Evolutionary conservation across 2,888 invertebrate genomes (phyloP), one percentile per base, ranked within the genome.

Genomic region (Therioaphis trifolii): DNA sequence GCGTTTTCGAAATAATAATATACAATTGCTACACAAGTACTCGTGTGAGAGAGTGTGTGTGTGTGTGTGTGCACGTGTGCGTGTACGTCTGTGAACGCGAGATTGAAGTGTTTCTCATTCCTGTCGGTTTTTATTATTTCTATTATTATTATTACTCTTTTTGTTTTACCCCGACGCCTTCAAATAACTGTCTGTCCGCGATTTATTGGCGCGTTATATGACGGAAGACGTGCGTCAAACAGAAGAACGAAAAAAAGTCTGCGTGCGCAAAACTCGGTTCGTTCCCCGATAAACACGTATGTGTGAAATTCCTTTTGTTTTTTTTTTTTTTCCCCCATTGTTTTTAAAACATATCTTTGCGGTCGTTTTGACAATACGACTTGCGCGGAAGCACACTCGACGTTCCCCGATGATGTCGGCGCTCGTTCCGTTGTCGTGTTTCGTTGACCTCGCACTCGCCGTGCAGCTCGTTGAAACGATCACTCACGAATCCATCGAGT

Each of bases 161-260:
- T 46, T n/a, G n/a, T 46, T 74, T 11, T 35, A 7, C 12, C 12
- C 27, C 61, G 7, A 76, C 15, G 27, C 58, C n/a, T 52, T 52
- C 27, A 9, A 79, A 69, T 69, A 77, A 79, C 79, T 79, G 79
- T 79, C 52, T n/a, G n/a, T 27, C 55, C 24, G 14, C 55, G 69
- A 79, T 79, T 79, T 27, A 40, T 55, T 35, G 55, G 4, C 55
- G 12, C 29, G 40, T 52, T 29, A 55, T 55, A 79, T 15, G 43
- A 55, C 55, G 18, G 40, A 55, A 24, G 7, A 79, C 14, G 58
- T 55, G 75, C 49, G 72, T 61, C 40, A n/a, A 40, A 75, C 43
- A 40, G 18, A 9, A 61, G 43, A 5, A 61, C 21, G n/a, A 24
- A 21, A 12, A 40, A 24, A 15, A 27, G 1, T 11, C 27, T 24